Conservation (phyloP, 2,113 vertebrate species). For the Elanoides forficatus region DNA sequence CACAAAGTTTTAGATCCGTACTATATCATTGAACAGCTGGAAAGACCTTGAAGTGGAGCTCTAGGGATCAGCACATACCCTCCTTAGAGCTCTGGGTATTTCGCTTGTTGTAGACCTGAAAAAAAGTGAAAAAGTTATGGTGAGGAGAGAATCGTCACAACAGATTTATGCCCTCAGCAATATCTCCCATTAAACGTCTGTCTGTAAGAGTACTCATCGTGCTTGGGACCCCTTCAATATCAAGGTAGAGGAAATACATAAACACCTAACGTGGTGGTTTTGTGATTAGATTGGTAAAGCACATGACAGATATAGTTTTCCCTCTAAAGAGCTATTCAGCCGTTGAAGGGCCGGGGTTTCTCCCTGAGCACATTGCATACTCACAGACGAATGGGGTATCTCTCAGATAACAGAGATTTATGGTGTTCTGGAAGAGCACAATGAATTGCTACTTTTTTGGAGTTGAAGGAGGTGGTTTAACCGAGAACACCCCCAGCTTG, state of each 20-base stretch:
- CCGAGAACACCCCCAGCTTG: neutral
- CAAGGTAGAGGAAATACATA: neutral
- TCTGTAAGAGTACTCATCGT: neutral
- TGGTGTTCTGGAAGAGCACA: neutral
- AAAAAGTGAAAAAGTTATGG: neutral
- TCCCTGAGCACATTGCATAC: neutral
- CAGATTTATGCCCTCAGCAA: neutral
- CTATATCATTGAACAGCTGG: neutral
- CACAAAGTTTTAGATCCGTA: neutral
- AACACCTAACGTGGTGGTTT: fast-evolving
- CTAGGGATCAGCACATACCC: neutral
- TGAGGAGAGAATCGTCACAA: fast-evolving
- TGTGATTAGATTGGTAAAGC: neutral
- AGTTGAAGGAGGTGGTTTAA: neutral
- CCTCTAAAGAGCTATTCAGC: neutral
- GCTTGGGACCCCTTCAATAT: neutral
- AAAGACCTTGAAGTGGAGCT: neutral
- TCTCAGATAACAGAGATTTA: neutral
- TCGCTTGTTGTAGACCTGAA: neutral
- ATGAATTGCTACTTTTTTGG: neutral
- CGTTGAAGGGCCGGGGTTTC: neutral
- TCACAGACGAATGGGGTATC: neutral
- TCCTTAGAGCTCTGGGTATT: neutral
- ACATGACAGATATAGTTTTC: neutral
- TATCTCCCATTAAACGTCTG: neutral